These are phyloP conservation scores for Patella caerulea DNA, from an alignment of 2,888 invertebrate genomes.

Conservation along the genomic window DNA sequence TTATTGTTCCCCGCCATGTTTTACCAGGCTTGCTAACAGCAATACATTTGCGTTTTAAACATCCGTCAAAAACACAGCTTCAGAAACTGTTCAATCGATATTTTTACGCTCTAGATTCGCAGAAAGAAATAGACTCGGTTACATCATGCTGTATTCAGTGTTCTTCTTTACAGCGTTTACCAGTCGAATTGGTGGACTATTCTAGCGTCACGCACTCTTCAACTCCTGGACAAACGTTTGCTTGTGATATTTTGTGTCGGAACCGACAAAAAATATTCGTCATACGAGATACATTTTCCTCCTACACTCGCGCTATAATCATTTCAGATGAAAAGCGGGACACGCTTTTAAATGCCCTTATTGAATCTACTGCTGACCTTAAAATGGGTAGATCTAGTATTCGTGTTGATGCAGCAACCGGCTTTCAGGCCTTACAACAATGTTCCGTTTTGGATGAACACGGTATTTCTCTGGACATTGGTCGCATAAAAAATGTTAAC, in stretches of 20 bases:
- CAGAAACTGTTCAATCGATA: neutral
- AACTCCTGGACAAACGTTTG: neutral
- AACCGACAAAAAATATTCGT: neutral
- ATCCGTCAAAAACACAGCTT: neutral
- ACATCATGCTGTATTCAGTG: neutral
- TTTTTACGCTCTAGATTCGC: neutral
- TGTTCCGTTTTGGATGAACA: too few relatives aligned
- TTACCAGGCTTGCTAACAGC: neutral
- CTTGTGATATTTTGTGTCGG: neutral
- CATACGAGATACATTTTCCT: neutral
- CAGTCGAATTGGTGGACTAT: neutral
- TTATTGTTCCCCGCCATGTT: neutral
- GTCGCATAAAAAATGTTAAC: too few relatives aligned
- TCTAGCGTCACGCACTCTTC: neutral
- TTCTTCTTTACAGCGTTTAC: neutral
- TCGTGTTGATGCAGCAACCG: too few relatives aligned
- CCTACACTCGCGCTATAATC: too few relatives aligned
- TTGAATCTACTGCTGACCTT: too few relatives aligned
- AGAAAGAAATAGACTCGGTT: neutral
- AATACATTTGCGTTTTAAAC: constrained; percentile 8
- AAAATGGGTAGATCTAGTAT: too few relatives aligned
- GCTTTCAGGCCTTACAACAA: too few relatives aligned
- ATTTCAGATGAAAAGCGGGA: too few relatives aligned
- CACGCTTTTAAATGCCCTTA: too few relatives aligned
- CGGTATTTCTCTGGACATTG: too few relatives aligned